Conservation (phyloP, 1,140 invertebrate species). For the Spodoptera litura region DNA sequence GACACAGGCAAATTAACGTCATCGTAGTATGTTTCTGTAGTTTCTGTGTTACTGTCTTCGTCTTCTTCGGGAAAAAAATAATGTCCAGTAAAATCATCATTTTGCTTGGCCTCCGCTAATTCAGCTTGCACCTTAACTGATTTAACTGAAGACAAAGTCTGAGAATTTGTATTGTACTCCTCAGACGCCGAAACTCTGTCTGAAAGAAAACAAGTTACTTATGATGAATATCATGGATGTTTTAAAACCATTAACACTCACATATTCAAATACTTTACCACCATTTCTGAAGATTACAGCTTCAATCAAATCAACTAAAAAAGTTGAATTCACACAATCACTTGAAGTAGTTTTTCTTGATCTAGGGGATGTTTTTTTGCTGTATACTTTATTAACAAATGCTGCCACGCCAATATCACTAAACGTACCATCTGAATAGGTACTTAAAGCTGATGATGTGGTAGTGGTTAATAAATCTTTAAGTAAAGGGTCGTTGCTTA, state of each 20-base stretch:
- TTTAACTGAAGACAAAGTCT: conserved; percentile 55
- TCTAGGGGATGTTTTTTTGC: conserved; percentile 63
- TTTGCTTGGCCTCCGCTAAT: conserved; percentile 66
- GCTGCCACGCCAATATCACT: conserved; percentile 70
- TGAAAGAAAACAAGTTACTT: conserved; percentile 52
- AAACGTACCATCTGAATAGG: conserved; percentile 55
- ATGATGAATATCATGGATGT: background rate
- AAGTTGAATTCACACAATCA: conserved; percentile 75
- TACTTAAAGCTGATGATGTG: conserved; percentile 47
- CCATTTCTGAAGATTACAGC: conserved; percentile 76
- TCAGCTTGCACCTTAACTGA: conserved; percentile 74
- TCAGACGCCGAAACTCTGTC: conserved; percentile 60
- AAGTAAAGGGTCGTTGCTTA: conserved; percentile 70
- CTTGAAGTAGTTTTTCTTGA: conserved; percentile 59
- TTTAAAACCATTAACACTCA: background rate
- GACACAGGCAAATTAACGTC: conserved; percentile 64
- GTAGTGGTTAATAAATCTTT: conserved; percentile 65
- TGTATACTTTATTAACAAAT: conserved; percentile 74
- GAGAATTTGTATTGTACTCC: conserved; percentile 45
- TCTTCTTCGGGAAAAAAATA: conserved; percentile 81
- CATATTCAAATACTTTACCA: conserved; percentile 53
- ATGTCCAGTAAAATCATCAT: conserved; percentile 76
- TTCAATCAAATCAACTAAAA: conserved; percentile 77
- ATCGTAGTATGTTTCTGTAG: conserved; percentile 69
- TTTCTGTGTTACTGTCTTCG: conserved; percentile 58